phyloP scores from a whole-genome alignment of 2,113 vertebrate genomes.

The Alosa alosa region DNA sequence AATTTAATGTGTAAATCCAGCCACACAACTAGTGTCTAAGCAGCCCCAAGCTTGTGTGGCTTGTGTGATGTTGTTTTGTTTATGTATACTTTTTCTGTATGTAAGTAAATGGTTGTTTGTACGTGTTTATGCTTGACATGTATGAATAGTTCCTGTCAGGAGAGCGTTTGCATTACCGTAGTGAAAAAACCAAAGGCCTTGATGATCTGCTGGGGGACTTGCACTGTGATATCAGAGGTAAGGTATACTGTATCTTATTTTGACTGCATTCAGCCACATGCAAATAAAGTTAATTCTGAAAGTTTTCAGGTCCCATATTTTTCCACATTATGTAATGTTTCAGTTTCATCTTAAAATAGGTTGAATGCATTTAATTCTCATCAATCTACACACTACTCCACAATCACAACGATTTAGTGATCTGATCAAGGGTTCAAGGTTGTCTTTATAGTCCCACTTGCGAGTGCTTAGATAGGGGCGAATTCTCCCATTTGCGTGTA shows the following conservation, averaged over 20 bases:
- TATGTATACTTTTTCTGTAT: neutral
- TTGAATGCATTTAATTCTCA: too few relatives aligned
- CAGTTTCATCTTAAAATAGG: too few relatives aligned
- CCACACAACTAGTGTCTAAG: neutral
- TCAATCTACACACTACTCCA: too few relatives aligned
- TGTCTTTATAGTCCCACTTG: too few relatives aligned
- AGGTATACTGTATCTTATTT: neutral
- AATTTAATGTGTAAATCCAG: neutral
- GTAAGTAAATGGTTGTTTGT: neutral
- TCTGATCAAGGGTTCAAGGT: too few relatives aligned
- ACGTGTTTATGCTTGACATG: slow-evolving; percentile 14
- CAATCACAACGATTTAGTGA: too few relatives aligned
- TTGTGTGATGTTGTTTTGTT: too few relatives aligned
- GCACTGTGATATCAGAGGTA: slow-evolving; percentile 86
- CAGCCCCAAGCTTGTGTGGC: neutral
- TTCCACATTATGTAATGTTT: too few relatives aligned
- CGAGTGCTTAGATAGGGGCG: too few relatives aligned
- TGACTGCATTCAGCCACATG: neutral
- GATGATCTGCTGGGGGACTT: slow-evolving; percentile 88
- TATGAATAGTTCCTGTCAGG: slow-evolving; percentile 84
- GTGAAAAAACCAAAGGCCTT: slow-evolving; percentile 85
- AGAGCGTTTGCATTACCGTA: slow-evolving; percentile 89
- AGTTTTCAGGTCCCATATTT: too few relatives aligned
- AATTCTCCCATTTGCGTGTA: too few relatives aligned
- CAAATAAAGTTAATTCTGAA: too few relatives aligned